These are phyloP conservation scores for Hermodice carunculata DNA, from an alignment of 2,888 invertebrate species.

Conservation along the genomic window DNA sequence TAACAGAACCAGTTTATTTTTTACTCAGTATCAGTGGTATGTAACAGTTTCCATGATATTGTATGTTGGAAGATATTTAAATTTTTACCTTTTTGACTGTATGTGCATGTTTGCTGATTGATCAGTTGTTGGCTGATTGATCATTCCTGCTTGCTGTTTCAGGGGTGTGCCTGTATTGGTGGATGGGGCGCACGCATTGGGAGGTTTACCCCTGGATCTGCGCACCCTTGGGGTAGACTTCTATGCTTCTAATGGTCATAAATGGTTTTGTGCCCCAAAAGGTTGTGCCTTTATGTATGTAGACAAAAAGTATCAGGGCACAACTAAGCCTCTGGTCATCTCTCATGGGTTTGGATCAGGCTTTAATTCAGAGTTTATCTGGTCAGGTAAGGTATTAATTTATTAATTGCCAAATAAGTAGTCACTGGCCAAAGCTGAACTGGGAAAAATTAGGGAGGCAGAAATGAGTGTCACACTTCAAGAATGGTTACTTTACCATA, in stretches of 20 bases:
- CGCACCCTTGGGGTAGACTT: conserved; percentile 56
- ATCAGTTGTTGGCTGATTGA: too few species aligned
- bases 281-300: conserved; percentile 66
- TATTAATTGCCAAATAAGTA: background rate
- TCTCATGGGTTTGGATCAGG: conserved; percentile 68
- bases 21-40: too few species aligned
- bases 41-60: too few species aligned
- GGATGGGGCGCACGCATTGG: conserved; percentile 68
- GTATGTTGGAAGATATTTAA: too few species aligned
- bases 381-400: conserved; percentile 57
- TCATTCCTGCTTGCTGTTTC: conserved; percentile 21
- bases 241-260: conserved; percentile 66
- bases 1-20: too few species aligned
- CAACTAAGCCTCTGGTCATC: conserved; percentile 57
- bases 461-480: too few species aligned
- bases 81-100: too few species aligned
- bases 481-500: too few species aligned
- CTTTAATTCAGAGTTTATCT: conserved; percentile 66
- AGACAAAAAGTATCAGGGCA: conserved; percentile 46
- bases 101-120: too few species aligned
- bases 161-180: conserved; percentile 58
- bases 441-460: too few species aligned
- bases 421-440: too few species aligned
- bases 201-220: conserved; percentile 52
- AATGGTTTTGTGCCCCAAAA: conserved; percentile 67